Evolutionary conservation across 2,113 vertebrate species (phyloP).

Genomic region (Mormyrus iriodes): DNA sequence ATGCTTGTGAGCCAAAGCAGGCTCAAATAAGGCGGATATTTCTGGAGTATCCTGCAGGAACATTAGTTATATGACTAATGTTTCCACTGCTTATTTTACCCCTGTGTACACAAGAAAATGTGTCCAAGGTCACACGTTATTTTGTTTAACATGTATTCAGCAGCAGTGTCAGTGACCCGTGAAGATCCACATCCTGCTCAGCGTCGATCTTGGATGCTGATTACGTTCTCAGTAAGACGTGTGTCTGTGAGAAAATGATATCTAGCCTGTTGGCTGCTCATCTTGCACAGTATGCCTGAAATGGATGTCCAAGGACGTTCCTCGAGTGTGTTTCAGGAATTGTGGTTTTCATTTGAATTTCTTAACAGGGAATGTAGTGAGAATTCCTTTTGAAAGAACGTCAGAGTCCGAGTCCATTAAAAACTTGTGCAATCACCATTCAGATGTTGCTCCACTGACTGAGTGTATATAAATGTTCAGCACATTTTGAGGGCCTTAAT

Average conservation of each 20-base stretch:
- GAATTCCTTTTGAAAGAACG: neutral
- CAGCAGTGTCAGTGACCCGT: neutral
- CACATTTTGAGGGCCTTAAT: neutral
- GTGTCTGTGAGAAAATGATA: neutral
- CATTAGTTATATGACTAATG: slow-evolving; percentile 11
- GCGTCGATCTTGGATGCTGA: neutral
- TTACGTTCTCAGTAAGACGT: neutral
- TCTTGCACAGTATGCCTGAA: neutral
- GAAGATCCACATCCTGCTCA: neutral
- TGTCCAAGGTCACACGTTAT: slow-evolving; percentile 6
- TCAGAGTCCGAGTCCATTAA: neutral
- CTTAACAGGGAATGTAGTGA: neutral
- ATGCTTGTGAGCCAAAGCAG: neutral
- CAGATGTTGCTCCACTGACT: neutral
- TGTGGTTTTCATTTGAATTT: neutral
- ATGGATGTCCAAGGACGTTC: neutral
- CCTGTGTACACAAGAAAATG: neutral
- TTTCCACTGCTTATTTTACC: neutral
- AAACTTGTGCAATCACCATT: neutral
- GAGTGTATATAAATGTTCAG: neutral
- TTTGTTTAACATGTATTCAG: neutral
- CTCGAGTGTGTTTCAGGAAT: neutral
- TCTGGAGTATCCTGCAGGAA: neutral
- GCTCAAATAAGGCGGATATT: neutral
- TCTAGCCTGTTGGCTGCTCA: neutral